These are phyloP conservation scores for Morpho helenor DNA, from an alignment of 2,888 invertebrate genomes.

Conservation along the genomic window DNA sequence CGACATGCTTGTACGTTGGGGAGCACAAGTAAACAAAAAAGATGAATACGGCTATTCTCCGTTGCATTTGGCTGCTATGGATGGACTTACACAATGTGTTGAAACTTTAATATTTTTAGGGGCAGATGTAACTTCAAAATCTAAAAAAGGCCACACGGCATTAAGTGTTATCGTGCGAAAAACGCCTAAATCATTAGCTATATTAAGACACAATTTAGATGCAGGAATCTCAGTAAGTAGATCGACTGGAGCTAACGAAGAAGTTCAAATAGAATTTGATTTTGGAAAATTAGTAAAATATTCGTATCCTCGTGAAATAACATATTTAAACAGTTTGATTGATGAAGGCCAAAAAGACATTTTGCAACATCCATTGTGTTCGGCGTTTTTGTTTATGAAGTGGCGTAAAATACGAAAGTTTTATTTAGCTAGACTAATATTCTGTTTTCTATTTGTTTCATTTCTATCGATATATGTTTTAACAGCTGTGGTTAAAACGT, in stretches of 20 bases:
- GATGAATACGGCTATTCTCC: slow-evolving; percentile 93
- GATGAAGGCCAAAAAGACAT: slow-evolving; percentile 94
- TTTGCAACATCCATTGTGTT: slow-evolving; percentile 90
- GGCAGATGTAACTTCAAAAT: slow-evolving; percentile 91
- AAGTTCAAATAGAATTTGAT: slow-evolving; percentile 89
- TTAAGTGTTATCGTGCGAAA: slow-evolving; percentile 91
- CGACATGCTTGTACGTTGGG: slow-evolving; percentile 87
- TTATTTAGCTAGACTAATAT: slow-evolving; percentile 88
- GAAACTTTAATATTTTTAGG: slow-evolving; percentile 90
- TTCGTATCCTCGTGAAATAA: slow-evolving; percentile 90
- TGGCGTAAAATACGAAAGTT: slow-evolving; percentile 95
- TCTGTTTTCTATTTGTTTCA: slow-evolving; percentile 88
- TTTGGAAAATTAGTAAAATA: slow-evolving; percentile 90
- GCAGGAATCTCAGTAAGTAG: slow-evolving; percentile 87
- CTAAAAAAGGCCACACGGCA: slow-evolving; percentile 91
- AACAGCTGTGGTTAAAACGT: slow-evolving; percentile 86
- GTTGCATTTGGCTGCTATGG: slow-evolving; percentile 90
- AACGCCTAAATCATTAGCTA: slow-evolving; percentile 90
- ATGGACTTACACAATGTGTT: slow-evolving; percentile 90
- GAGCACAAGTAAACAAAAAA: slow-evolving; percentile 89
- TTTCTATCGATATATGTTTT: slow-evolving; percentile 89
- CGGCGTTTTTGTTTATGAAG: slow-evolving; percentile 92
- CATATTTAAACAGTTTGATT: slow-evolving; percentile 91
- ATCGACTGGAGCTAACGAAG: slow-evolving; percentile 86
- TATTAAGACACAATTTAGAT: slow-evolving; percentile 88